Evolutionary conservation across 2,797 vertebrate genomes (phyloP), one percentile per base, ranked within the genome.

Genomic region (Schizothorax lantsangensis): DNA sequence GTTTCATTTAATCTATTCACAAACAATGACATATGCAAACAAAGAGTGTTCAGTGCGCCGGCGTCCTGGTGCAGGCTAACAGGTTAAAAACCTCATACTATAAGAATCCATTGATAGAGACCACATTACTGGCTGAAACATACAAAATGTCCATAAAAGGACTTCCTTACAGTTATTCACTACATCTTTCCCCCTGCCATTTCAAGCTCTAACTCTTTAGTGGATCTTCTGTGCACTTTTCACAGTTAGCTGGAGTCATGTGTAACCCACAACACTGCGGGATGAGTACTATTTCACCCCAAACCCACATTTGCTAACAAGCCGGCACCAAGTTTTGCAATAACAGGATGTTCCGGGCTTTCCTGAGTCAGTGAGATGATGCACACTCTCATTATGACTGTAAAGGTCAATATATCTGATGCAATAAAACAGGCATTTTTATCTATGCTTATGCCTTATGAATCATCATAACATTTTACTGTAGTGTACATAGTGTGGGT

Each of bases 231-330:
- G 57, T 68, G 71, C 71, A 78, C 7, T 84, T 47, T 75, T 86
- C 54, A 72, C 71, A 82, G 38, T 54, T 81, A 84, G 49, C n/a
- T 80, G 79, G 40, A 86, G 57, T 71, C 69, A 38, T 66, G 40
- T 80, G 81, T 72, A 68, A 85, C 69, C 11, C 11, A 36, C 49
- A 88, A 45, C 81, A 85, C 86, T 88, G 81, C 86, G 73, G 23
- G 57, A 66, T 86, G 80, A 84, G 10, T 43, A 19, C 64, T 14
- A 30, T 87, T 85, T 84, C 82, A 75, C 45, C 74, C 81, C 59
- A 75, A 74, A 84, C 77, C 45, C 81, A 86, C 75, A 62, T 85
- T 69, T 45, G 26, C 84, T 87, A 36, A 82, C 57, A 84, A 86
- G 33, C 49, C n/a, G 15, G n/a, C 87, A 43, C 15, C 43, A 72